Evolutionary conservation across 1,140 invertebrate species (phyloP), one percentile per base, ranked within the genome.

Genomic region (Lucilia cuprina): DNA sequence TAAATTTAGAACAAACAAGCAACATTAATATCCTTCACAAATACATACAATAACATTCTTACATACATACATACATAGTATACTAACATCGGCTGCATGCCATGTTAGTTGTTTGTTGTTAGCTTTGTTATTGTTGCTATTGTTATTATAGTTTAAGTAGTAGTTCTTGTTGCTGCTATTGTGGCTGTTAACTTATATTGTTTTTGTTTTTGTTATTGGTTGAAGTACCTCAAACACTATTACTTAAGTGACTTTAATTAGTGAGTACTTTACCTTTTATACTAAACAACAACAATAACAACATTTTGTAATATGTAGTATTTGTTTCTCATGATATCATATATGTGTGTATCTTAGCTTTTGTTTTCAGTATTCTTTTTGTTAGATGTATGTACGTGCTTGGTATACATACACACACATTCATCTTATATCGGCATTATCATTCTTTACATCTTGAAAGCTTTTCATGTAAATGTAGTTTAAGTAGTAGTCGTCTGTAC

Each of bases 231-330:
- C 47, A 49, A 80, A 80, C 41, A 80, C 50, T 83, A 74, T 83
- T 74, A 65, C 60, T 83, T 80, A 80, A 80, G 77, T 80, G 77
- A 80, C 77, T 83, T 83, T 70, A 74, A 74, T 83, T 83, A 74
- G 83, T 83, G 65, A 74, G 50, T 60, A 35, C 70, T 60, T 83
- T 83, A 70, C 21, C 60, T 60, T 83, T 75, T 12, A n/a, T 74
- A 12, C 50, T 14, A 55, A 17, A 55, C 50, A 70, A 21, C 65
- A 21, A 9, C 50, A 70, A 21, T 19, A 21, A 9, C 25, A 30
- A 30, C 25, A 30, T 30, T 60, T 60, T 60, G n/a, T n/a, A 65
- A 19, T 65, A n/a, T 25, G 19, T 70, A 21, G 55, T 70, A 21
- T 70, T 5, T 70, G 19, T 70, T 7, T 21, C 5, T 14, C 14